Evolutionary conservation across 2,113 vertebrate species (phyloP), one percentile per base, ranked within the genome.

Genomic region (Forbesichthys agassizii): DNA sequence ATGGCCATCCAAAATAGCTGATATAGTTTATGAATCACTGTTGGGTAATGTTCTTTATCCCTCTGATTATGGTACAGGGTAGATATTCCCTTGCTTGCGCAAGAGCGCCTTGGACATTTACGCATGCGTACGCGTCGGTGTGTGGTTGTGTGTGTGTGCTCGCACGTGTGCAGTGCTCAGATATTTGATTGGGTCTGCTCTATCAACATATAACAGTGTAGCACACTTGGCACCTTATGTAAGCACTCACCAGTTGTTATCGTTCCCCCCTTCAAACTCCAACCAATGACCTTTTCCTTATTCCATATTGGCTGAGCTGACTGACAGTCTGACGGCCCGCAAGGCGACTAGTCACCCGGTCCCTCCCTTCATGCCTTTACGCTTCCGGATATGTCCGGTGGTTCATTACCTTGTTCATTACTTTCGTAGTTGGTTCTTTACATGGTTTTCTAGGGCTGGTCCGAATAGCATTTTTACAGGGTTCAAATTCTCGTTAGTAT

Each of bases 161-260:
- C n/a, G 51, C 6, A 10, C 4, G 48, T 27, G 3, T 2, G 9
- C 33, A 69, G 64, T 33, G 67, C 68, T 71, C 74, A 60, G 58
- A 33, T 33, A 68, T 80, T 75, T 75, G 78, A 79, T 0, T 62
- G 59, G 33, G 67, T 59, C 69, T 57, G 33, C 71, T 64, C 68
- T 33, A 33, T 81, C 73, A 69, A 78, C 74, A 77, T 84, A 71
- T 73, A 68, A 70, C 67, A 80, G 76, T 68, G 83, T 76, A 82
- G 78, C 70, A 84, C 75, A 85, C 80, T 71, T 68, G 76, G 73
- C 71, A 51, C 77, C 75, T 90, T 87, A 88, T 83, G 82, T 79
- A 89, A 91, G 79, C 81, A 64, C 66, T 83, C 77, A 72, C 71
- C 74, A 66, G 55, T 48, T 66, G 74, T 80, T 66, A 53, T 80